A percentile compares a stretch with the other conserved stretches of the same genome.
phyloP scores from a whole-genome alignment of 2,113 vertebrate species.

The Microcebus tavaratra region DNA sequence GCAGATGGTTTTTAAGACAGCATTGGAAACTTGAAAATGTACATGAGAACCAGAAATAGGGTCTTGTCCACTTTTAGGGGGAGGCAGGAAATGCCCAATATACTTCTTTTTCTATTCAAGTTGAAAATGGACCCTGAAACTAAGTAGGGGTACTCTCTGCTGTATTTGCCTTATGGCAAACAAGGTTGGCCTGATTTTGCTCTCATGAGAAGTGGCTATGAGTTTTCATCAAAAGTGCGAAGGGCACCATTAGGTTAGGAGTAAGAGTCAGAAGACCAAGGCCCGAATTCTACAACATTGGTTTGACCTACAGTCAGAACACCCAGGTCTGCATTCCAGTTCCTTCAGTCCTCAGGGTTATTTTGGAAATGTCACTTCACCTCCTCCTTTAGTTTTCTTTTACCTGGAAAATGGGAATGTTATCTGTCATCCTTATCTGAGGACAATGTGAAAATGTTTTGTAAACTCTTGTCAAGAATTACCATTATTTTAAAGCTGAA shows the following conservation, averaged over 20 bases:
- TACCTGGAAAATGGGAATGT: background rate
- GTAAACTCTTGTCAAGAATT: background rate
- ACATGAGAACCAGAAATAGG: background rate
- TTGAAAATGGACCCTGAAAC: background rate
- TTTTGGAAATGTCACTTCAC: background rate
- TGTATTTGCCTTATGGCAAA: background rate
- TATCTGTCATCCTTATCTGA: background rate
- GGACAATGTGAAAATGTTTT: background rate
- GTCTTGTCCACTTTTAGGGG: background rate
- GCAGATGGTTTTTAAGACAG: conserved; percentile 11
- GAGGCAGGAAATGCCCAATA: background rate
- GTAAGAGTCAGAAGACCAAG: background rate
- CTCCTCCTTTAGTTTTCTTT: background rate
- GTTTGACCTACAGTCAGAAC: background rate
- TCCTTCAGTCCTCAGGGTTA: background rate
- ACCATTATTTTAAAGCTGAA: background rate
- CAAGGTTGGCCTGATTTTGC: background rate
- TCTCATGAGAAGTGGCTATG: background rate
- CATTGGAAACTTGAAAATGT: background rate
- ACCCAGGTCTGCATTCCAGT: background rate
- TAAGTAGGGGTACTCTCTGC: background rate
- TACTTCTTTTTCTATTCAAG: background rate
- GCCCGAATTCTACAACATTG: background rate
- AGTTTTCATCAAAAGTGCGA: background rate
- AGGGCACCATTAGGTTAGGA: background rate